Percentiles rank a stretch among this genome's conserved stretches.
phyloP scores from a whole-genome alignment of 2,113 vertebrate species.

The Nerophis ophidion region DNA sequence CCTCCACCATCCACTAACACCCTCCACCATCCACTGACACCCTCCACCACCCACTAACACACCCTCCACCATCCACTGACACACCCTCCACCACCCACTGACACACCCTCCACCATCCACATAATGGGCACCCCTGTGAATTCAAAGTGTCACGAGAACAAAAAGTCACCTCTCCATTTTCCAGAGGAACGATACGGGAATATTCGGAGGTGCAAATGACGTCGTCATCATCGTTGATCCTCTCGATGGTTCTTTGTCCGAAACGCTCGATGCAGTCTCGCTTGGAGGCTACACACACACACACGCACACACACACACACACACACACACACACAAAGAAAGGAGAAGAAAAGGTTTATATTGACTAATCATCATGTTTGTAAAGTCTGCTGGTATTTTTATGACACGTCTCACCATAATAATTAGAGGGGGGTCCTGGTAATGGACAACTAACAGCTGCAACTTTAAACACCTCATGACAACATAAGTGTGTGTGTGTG shows the following conservation, averaged over 20 bases:
- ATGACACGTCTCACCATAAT: slow-evolving; percentile 18
- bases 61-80: too few relatives aligned
- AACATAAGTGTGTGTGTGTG: background rate
- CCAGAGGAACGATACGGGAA: slow-evolving; percentile 90
- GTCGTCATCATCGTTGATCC: slow-evolving; percentile 78
- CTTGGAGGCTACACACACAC: slow-evolving; percentile 77
- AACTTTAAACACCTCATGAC: background rate
- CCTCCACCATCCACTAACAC: too few relatives aligned
- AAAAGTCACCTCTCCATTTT: slow-evolving; percentile 86
- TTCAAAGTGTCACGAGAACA: too few relatives aligned
- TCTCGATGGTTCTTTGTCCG: slow-evolving; percentile 80
- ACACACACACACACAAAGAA: background rate
- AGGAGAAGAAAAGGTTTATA: slow-evolving; percentile 1
- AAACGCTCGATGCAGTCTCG: slow-evolving; percentile 93
- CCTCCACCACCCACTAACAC: too few relatives aligned
- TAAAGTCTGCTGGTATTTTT: slow-evolving; percentile 15
- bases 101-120: too few relatives aligned
- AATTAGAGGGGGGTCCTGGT: slow-evolving; percentile 10
- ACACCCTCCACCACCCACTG: too few relatives aligned
- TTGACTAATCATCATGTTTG: background rate
- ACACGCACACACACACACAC: background rate
- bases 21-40: too few relatives aligned
- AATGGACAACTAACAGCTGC: background rate
- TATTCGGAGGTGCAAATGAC: slow-evolving; percentile 89
- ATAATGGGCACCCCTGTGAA: background rate